phyloP scores from a whole-genome alignment of 2,113 vertebrate species.

The Bostrychus sinensis region DNA sequence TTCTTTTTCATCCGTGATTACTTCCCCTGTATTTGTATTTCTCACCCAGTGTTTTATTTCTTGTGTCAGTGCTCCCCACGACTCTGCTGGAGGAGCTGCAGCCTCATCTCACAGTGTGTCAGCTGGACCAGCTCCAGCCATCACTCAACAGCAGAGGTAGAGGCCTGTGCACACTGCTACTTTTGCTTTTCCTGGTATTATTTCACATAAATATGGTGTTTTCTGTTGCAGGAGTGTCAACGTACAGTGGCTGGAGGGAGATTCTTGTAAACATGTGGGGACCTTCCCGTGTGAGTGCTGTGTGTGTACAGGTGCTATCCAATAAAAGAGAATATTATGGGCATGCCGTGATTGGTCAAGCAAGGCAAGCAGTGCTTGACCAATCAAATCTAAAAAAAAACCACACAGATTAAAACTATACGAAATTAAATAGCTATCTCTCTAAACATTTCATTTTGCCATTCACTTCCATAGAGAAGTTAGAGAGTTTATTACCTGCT shows the following conservation, averaged over 20 bases:
- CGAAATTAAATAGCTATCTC: no score
- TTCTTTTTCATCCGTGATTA: background rate
- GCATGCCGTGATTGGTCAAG: no score
- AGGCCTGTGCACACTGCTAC: background rate
- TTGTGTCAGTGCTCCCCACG: constrained; percentile 80
- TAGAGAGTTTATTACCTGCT: no score
- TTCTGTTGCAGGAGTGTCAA: constrained; percentile 82
- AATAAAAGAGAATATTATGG: no score
- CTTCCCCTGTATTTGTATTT: background rate
- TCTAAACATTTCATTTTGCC: no score
- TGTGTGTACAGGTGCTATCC: constrained; percentile 10
- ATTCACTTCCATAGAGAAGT: no score
- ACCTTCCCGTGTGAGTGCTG: constrained; percentile 74
- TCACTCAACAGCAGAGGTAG: constrained; percentile 84
- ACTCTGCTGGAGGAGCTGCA: constrained; percentile 84
- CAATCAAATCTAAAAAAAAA: no score
- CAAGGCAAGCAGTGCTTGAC: no score
- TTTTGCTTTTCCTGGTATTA: background rate
- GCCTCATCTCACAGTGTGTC: constrained; percentile 84
- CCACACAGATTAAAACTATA: no score
- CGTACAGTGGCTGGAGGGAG: constrained; percentile 81
- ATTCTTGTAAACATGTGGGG: constrained; percentile 83
- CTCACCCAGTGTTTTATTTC: background rate
- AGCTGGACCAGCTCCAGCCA: constrained; percentile 84
- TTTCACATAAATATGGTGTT: constrained; percentile 3